Evolutionary conservation across 2,797 vertebrate genomes (phyloP).

Genomic region (Botia almorhae): DNA sequence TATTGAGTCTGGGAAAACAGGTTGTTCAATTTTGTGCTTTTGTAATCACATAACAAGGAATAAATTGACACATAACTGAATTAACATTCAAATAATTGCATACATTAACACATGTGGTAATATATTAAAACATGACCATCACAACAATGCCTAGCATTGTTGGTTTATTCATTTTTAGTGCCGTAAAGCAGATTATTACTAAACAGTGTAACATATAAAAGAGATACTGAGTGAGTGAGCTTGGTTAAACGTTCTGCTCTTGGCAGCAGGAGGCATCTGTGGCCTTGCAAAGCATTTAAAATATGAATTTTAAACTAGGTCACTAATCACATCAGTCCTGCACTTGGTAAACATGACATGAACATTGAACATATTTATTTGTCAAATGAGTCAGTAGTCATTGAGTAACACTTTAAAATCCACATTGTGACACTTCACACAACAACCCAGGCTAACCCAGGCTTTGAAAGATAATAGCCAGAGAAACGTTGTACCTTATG

Average conservation of each 20-base stretch:
- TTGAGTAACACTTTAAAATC: no score
- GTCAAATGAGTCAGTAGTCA: not conserved
- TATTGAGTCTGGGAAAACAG: not conserved
- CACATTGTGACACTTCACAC: no score
- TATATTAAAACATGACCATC: not conserved
- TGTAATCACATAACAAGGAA: not conserved
- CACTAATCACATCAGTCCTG: not conserved
- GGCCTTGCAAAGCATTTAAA: not conserved
- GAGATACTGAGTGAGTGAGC: not conserved
- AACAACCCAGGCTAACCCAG: not conserved
- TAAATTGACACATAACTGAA: not conserved
- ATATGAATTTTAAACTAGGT: conserved; percentile 22
- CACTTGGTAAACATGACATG: not conserved
- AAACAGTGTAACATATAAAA: not conserved
- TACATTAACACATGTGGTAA: conserved; percentile 1
- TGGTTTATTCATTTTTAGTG: not conserved
- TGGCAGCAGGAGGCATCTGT: not conserved
- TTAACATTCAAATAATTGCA: conserved; percentile 1
- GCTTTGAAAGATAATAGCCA: not conserved
- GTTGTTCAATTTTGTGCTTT: not conserved
- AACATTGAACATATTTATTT: not conserved
- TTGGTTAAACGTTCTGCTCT: not conserved
- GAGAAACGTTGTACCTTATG: not conserved
- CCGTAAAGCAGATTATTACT: no score
- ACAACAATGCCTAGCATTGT: not conserved